Percentiles rank a stretch among this genome's conserved stretches.
Evolutionary conservation across 2,113 vertebrate species (phyloP).

Genomic region (Gnathonemus echidnorhynchus): DNA sequence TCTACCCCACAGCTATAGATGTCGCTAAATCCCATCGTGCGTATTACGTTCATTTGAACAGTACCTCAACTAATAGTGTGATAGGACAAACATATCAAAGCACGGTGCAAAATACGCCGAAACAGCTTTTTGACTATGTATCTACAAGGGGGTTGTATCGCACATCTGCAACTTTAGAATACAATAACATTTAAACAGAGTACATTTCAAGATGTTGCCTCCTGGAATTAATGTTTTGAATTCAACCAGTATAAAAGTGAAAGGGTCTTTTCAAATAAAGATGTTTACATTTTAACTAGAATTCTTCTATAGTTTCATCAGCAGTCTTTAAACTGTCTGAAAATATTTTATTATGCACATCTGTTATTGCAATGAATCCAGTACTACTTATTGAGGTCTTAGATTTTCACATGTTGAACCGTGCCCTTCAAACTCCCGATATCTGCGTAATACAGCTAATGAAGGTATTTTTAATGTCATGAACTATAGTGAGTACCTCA

Average conservation of each 20-base stretch:
- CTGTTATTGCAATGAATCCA: not conserved
- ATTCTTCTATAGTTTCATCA: not conserved
- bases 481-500: not conserved
- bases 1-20: not conserved
- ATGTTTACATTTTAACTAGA: not conserved
- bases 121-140: not conserved
- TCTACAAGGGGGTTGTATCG: not conserved
- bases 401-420: not conserved
- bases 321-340: not conserved
- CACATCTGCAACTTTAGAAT: not conserved
- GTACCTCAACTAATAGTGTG: not conserved
- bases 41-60: not conserved
- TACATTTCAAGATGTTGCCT: not conserved
- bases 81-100: not conserved
- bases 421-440: not conserved
- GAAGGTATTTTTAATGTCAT: not conserved
- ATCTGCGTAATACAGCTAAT: not conserved
- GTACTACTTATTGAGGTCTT: not conserved
- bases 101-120: not conserved
- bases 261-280: not conserved
- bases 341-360: not conserved
- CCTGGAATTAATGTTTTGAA: not conserved
- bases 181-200: not conserved
- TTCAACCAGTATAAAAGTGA: not conserved
- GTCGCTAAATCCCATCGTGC: not conserved